Conservation (phyloP, 2,113 vertebrate genomes). For the Scatophagus argus region DNA sequence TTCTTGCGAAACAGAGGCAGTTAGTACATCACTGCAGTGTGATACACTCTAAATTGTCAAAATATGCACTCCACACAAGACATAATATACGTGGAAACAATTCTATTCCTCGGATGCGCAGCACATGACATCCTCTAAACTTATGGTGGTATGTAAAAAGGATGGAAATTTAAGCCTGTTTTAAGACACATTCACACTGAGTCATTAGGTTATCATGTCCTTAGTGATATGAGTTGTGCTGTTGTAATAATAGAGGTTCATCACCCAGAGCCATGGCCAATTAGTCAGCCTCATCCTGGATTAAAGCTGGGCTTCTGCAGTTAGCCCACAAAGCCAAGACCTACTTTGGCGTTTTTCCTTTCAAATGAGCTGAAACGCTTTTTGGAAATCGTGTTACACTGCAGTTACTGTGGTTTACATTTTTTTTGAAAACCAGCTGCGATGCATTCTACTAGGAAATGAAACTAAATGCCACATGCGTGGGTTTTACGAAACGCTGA, state of each 20-base stretch:
- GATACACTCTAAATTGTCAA: background rate
- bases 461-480: background rate
- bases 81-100: background rate
- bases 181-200: constrained; percentile 19
- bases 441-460: background rate
- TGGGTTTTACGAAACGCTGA: background rate
- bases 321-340: constrained; percentile 34
- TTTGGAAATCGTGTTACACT: constrained; percentile 14
- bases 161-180: constrained; percentile 15
- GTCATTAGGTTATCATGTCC: constrained; percentile 36
- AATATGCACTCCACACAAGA: background rate
- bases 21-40: constrained; percentile 2
- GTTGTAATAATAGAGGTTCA: constrained; percentile 65
- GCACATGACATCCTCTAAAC: background rate
- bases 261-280: constrained; percentile 60
- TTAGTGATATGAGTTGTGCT: constrained; percentile 40
- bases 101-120: background rate
- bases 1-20: constrained; percentile 16
- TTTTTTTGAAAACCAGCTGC: background rate
- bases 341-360: constrained; percentile 21
- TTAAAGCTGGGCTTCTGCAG: constrained; percentile 53
- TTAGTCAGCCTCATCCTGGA: constrained; percentile 67
- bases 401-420: constrained; percentile 2
- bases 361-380: constrained; percentile 15
- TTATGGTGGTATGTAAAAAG: background rate